Conservation (phyloP, 1,140 invertebrate species). For the Drosophila varians region DNA sequence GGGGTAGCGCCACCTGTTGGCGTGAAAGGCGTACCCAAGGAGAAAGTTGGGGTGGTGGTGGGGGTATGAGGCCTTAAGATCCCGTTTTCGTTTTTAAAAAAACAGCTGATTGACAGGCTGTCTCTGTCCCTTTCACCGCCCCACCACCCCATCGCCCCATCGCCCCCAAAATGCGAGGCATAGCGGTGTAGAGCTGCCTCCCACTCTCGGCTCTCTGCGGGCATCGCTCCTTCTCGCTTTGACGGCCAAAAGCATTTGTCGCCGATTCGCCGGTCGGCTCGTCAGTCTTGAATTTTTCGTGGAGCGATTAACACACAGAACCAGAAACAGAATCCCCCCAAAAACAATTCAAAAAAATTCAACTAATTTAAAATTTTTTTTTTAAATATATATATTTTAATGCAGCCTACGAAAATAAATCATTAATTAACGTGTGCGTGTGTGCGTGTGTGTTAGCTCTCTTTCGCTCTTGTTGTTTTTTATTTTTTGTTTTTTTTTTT, state of each 20-base stretch:
- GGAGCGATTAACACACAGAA: constrained; percentile 79
- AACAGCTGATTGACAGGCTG: constrained; percentile 64
- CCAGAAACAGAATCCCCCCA: not conserved
- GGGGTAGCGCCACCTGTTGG: constrained; percentile 16
- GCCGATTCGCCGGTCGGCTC: constrained; percentile 23
- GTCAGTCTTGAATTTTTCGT: constrained; percentile 82
- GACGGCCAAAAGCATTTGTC: constrained; percentile 22
- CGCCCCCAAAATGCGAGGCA: too few relatives aligned
- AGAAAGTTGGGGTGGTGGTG: not conserved
- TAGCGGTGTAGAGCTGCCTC: constrained; percentile 11
- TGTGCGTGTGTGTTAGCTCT: not conserved
- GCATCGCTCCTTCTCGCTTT: constrained; percentile 17
- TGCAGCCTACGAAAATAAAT: constrained; percentile 64
- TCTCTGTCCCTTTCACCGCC: constrained; percentile 31
- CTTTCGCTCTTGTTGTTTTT: constrained; percentile 2
- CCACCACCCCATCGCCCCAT: too few relatives aligned
- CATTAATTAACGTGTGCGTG: constrained; percentile 41
- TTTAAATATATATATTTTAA: too few relatives aligned
- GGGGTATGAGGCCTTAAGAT: constrained; percentile 1
- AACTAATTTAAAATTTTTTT: too few relatives aligned
- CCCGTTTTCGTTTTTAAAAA: not conserved
- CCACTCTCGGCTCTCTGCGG: not conserved
- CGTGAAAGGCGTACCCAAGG: not conserved
- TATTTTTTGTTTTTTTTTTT: constrained; percentile 22
- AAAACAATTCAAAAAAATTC: too few relatives aligned